Percentiles rank a stretch among this genome's conserved stretches.
phyloP scores from a whole-genome alignment of 2,888 invertebrate species.

The Lobophora halterata region DNA sequence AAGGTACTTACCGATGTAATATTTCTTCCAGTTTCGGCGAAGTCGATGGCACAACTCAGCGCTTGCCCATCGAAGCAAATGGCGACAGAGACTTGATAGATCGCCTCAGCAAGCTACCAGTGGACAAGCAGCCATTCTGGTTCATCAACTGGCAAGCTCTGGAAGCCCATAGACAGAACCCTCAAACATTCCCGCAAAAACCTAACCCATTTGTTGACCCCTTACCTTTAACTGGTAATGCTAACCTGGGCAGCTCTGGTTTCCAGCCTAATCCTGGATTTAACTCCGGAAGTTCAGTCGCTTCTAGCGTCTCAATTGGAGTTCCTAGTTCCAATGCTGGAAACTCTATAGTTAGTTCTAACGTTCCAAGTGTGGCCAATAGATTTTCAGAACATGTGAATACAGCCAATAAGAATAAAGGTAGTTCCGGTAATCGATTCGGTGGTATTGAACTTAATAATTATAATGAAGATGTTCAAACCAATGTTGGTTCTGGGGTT shows the following conservation, averaged over 20 bases:
- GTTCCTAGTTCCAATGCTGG: constrained; percentile 8
- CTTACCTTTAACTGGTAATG: constrained; percentile 4
- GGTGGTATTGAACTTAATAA: constrained; percentile 15
- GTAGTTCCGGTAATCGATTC: constrained; percentile 4
- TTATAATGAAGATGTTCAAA: constrained; percentile 2
- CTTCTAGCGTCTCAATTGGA: neutral
- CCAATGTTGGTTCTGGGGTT: constrained; percentile 15
- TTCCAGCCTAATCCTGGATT: neutral
- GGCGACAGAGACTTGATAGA: constrained; percentile 83
- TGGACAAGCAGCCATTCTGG: constrained; percentile 87
- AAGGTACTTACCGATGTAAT: constrained; percentile 1
- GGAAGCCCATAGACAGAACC: constrained; percentile 77
- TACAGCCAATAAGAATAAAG: constrained; percentile 11
- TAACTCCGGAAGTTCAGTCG: constrained; percentile 1
- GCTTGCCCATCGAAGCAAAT: constrained; percentile 83
- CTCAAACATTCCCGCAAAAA: constrained; percentile 59
- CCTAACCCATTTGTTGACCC: constrained; percentile 51
- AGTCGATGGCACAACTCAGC: constrained; percentile 50
- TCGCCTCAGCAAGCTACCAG: constrained; percentile 82
- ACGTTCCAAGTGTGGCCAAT: neutral
- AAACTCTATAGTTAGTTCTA: constrained; percentile 3
- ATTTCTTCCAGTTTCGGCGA: constrained; percentile 58
- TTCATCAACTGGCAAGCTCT: constrained; percentile 84
- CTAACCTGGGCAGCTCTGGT: constrained; percentile 7
- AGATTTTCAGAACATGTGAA: neutral